Percentiles rank a stretch among this genome's conserved stretches.
Evolutionary conservation across 2,888 invertebrate genomes (phyloP).

Genomic region (Eristalis arbustorum): DNA sequence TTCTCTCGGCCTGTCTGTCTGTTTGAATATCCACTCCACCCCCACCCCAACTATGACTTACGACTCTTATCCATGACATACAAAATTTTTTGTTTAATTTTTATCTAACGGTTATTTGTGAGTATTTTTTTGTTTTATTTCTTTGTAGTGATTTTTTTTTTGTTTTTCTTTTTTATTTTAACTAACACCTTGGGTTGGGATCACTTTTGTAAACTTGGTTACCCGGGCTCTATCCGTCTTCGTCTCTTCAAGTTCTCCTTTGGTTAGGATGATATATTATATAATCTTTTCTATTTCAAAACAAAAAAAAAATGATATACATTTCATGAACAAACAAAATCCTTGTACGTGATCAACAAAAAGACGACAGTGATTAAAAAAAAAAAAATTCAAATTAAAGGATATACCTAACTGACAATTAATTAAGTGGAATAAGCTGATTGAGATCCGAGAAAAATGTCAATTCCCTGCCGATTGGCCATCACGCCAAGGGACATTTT

Average conservation of each 20-base stretch:
- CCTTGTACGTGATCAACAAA: not conserved
- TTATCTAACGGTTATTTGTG: constrained; percentile 57
- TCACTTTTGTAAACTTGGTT: not conserved
- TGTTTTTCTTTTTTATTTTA: constrained; percentile 1
- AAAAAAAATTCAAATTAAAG: constrained; percentile 36
- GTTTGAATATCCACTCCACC: constrained; percentile 11
- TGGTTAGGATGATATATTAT: constrained; percentile 61
- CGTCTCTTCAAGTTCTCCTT: constrained; percentile 54
- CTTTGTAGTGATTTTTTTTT: constrained; percentile 9
- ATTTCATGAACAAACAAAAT: constrained; percentile 25
- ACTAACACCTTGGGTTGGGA: not conserved
- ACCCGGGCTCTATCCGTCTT: not conserved
- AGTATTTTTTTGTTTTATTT: constrained; percentile 45
- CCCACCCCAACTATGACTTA: constrained; percentile 21
- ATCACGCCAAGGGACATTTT: constrained; percentile 55
- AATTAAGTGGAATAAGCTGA: not conserved
- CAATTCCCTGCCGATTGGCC: constrained; percentile 26
- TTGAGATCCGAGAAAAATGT: not conserved
- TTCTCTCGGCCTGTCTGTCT: not conserved
- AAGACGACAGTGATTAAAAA: constrained; percentile 37
- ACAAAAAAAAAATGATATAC: not conserved
- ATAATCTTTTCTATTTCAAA: constrained; percentile 19
- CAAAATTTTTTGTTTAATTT: constrained; percentile 18
- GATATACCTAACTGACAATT: not conserved
- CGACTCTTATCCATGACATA: constrained; percentile 37